Conservation (phyloP, 2,888 invertebrate species). For the Nysson spinosus region DNA sequence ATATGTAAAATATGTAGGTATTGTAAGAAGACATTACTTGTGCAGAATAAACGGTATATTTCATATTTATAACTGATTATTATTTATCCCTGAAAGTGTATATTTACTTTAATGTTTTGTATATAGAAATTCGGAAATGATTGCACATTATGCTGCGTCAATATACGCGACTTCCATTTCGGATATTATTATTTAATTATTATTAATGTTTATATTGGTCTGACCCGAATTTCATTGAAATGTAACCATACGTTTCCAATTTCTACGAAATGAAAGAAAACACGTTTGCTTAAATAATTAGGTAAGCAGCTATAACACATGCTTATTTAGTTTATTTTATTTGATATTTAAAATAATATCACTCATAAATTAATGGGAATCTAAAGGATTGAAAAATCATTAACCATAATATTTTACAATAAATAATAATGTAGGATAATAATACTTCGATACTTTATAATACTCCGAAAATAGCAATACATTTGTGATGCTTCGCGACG, state of each 20-base stretch:
- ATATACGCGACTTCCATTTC: too few species aligned
- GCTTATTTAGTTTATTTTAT: not conserved
- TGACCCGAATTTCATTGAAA: too few species aligned
- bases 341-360: not conserved
- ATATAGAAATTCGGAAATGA: too few species aligned
- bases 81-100: not conserved
- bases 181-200: not conserved
- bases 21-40: not conserved
- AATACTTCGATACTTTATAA: not conserved
- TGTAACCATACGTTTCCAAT: too few species aligned
- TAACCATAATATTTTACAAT: not conserved
- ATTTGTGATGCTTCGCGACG: too few species aligned
- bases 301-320: not conserved
- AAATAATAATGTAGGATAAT: conserved; percentile 4
- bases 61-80: not conserved
- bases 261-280: not conserved
- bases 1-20: not conserved
- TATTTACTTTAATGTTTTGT: not conserved
- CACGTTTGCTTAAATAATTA: not conserved
- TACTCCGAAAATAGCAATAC: not conserved
- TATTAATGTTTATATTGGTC: too few species aligned
- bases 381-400: not conserved
- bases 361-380: not conserved
- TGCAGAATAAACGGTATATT: not conserved
- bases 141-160: too few species aligned